A percentile compares a stretch with the other conserved stretches of the same genome.
These are phyloP conservation scores for Drosophila pandora DNA, from an alignment of 1,140 invertebrate genomes.

Conservation along the genomic window DNA sequence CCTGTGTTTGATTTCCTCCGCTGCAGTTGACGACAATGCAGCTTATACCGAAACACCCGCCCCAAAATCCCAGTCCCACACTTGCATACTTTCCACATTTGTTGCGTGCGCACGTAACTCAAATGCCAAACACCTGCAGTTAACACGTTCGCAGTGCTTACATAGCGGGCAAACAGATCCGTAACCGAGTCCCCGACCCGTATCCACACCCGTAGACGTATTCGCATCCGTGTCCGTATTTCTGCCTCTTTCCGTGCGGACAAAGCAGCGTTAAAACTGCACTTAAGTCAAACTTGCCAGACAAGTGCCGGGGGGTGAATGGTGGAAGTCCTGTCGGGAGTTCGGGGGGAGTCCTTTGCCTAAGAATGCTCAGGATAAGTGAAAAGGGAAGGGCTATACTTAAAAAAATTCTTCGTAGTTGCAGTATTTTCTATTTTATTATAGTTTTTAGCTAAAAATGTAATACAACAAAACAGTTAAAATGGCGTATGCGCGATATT, in stretches of 20 bases:
- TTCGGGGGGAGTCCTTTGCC: not conserved
- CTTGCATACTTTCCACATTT: conserved; percentile 44
- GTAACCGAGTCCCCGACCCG: conserved; percentile 21
- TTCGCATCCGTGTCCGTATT: conserved; percentile 34
- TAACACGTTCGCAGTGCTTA: conserved; percentile 72
- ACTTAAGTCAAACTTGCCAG: conserved; percentile 81
- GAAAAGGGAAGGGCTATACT: not conserved
- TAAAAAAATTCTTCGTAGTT: not conserved
- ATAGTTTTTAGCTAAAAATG: too few relatives aligned
- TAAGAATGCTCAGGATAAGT: not conserved
- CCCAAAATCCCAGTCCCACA: not conserved
- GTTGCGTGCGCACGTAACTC: conserved; percentile 77
- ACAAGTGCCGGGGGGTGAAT: conserved; percentile 53
- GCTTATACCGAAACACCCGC: not conserved
- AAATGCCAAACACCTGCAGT: conserved; percentile 80
- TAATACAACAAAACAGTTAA: not conserved
- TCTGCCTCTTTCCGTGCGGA: conserved; percentile 37
- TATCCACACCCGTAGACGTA: conserved; percentile 8
- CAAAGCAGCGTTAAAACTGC: conserved; percentile 73
- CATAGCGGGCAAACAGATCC: conserved; percentile 53
- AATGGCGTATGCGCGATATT: not conserved
- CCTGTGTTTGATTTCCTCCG: conserved; percentile 21
- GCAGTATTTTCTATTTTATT: too few relatives aligned
- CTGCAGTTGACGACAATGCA: conserved; percentile 5
- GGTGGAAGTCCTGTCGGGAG: not conserved